Base-by-base conservation (phyloP, 2,797 vertebrate species). In the Sparus aurata region DNA sequence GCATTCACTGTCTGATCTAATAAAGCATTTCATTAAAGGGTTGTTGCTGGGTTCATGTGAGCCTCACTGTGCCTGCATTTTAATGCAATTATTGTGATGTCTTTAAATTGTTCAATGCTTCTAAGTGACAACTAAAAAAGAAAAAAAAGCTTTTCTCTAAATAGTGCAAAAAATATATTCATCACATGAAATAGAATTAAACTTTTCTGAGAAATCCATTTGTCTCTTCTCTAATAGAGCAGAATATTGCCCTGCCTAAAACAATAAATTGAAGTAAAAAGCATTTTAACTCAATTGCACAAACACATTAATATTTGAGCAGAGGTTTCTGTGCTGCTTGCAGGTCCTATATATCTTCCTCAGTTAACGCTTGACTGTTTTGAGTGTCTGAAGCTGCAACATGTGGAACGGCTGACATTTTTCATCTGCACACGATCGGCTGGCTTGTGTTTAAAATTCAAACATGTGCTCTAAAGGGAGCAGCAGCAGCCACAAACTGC, bases 1-100 rank as follows among this genome's bases (percentile, higher is more conserved):
- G 77, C 25, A 47, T 71, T 72, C 57, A 75, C 57, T 75, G 74
- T 70, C 30, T 53, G 75, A 77, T 50, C 84, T 38, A 81, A 84
- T 77, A 67, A 86, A 65, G 12, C 58, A 60, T 87, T 76, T 68
- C 38, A 77, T 80, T 61, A 54, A 70, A 71, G 22, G 49, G 34
- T 73, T 70, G 43, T 75, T 77, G 82, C 65, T 67, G 54, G 75
- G 75, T 79, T 88, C 71, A 53, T 71, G 64, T 55, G n/a, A 75
- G 81, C 43, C 76, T 84, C 45, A 55, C 63, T 81, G 88, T 80
- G 64, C 77, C 75, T 80, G 71, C 54, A 54, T 73, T 70, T 75
- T 49, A 65, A 74, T 55, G 60, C 23, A 43, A 23, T 69, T 81
- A 68, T 76, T 84, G 34, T 79, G 46, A 77, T 80, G 47, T 79